Evolutionary conservation across 1,140 invertebrate genomes (phyloP).

Genomic region (Musca domestica): DNA sequence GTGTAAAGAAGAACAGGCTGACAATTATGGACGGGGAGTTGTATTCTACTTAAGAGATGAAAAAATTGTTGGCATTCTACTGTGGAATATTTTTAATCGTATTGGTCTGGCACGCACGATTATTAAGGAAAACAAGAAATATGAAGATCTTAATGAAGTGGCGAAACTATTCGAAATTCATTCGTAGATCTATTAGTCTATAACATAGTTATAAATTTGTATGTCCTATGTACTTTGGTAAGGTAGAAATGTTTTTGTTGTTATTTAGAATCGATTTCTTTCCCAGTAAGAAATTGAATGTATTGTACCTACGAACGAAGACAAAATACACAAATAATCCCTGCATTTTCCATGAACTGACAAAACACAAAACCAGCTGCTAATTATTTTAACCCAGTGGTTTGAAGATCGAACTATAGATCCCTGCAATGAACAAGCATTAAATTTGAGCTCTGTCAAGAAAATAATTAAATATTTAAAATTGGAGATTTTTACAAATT

Average conservation of each 20-base stretch:
- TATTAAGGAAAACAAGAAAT: conserved; percentile 74
- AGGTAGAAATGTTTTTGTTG: conserved; percentile 28
- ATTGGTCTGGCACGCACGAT: conserved; percentile 87
- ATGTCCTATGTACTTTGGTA: conserved; percentile 23
- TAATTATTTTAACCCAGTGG: neutral
- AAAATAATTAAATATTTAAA: too few species aligned
- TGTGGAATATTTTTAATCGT: conserved; percentile 94
- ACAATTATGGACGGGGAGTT: conserved; percentile 80
- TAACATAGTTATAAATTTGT: conserved; percentile 4
- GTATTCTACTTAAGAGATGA: conserved; percentile 86
- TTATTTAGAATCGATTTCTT: conserved; percentile 18
- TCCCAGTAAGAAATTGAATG: conserved; percentile 10
- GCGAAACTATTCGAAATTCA: conserved; percentile 84
- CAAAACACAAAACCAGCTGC: conserved; percentile 2
- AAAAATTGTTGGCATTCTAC: conserved; percentile 84
- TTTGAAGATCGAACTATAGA: too few species aligned
- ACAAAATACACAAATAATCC: conserved; percentile 2
- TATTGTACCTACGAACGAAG: conserved; percentile 10
- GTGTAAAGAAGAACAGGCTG: conserved; percentile 34
- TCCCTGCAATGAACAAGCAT: too few species aligned
- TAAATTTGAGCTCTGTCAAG: too few species aligned
- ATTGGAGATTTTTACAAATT: too few species aligned
- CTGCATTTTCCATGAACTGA: neutral
- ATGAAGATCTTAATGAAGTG: conserved; percentile 89
- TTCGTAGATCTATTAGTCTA: conserved; percentile 32